These are phyloP conservation scores for Xyliphius kryptos DNA, from an alignment of 2,113 vertebrate species.

Conservation along the genomic window DNA sequence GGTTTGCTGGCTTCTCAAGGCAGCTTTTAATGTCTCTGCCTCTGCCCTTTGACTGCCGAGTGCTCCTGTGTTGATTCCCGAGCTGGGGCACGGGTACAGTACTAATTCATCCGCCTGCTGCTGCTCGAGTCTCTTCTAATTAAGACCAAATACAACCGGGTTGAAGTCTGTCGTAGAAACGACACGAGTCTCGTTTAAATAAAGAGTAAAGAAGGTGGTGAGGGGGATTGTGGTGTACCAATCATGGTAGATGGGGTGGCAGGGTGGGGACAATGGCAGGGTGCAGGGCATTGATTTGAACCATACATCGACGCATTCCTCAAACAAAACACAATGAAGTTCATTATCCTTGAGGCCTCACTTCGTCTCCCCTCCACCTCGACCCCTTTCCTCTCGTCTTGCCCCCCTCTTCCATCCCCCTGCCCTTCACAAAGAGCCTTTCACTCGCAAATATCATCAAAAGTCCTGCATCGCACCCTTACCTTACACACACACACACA, in stretches of 20 bases:
- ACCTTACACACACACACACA: slow-evolving; percentile 34
- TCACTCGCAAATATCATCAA: slow-evolving; percentile 30
- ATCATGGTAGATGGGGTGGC: slow-evolving; percentile 47
- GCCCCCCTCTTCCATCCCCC: not conserved
- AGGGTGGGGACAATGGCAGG: slow-evolving; percentile 50
- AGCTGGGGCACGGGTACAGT: too few species aligned
- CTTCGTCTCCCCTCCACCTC: slow-evolving; percentile 21
- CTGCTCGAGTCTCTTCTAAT: too few species aligned
- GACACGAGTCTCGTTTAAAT: too few species aligned
- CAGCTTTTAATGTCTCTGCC: too few species aligned
- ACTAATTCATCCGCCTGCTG: too few species aligned
- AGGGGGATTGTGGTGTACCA: slow-evolving; percentile 51
- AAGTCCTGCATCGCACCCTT: slow-evolving; percentile 30
- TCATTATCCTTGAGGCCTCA: slow-evolving; percentile 44
- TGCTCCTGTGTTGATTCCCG: too few species aligned
- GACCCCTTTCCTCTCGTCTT: slow-evolving; percentile 29
- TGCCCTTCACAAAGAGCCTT: slow-evolving; percentile 36
- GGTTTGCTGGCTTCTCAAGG: too few species aligned
- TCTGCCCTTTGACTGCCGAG: too few species aligned
- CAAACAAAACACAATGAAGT: slow-evolving; percentile 48
- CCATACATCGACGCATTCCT: slow-evolving; percentile 50
- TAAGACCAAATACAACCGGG: too few species aligned
- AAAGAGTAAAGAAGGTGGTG: too few species aligned
- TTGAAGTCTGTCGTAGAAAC: too few species aligned
- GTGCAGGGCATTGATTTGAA: slow-evolving; percentile 59